phyloP scores from a whole-genome alignment of 2,888 invertebrate species.

The Choreutis nemorana region DNA sequence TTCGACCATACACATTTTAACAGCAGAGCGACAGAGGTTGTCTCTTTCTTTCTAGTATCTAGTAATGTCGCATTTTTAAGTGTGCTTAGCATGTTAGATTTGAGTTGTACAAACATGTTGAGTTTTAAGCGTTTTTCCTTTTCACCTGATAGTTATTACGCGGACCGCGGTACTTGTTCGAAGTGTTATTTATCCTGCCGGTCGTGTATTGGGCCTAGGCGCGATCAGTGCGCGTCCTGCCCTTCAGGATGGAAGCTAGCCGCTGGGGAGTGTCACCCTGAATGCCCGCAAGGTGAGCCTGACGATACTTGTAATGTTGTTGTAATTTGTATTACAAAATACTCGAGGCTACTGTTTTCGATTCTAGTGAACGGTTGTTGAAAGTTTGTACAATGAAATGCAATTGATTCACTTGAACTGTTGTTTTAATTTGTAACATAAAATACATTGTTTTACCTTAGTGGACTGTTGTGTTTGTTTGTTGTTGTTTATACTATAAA shows the following conservation, averaged over 20 bases:
- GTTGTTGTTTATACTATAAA: no score
- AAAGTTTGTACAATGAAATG: no score
- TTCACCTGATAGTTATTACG: constrained; percentile 89
- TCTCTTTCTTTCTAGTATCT: constrained; percentile 2
- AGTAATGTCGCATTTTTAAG: constrained; percentile 3
- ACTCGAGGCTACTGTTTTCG: no score
- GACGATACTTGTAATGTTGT: no score
- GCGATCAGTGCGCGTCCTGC: constrained; percentile 86
- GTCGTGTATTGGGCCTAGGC: constrained; percentile 84
- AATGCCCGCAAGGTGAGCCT: constrained; percentile 86
- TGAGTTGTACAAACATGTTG: constrained; percentile 4
- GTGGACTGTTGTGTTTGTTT: no score
- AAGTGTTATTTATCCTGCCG: constrained; percentile 86
- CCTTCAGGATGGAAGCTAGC: constrained; percentile 82
- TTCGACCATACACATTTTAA: no score
- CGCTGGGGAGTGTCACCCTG: constrained; percentile 84
- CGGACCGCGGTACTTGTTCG: constrained; percentile 82
- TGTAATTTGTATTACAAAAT: no score
- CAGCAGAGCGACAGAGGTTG: no score
- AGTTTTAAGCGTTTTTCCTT: constrained; percentile 7
- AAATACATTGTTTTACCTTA: no score
- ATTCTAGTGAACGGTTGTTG: no score
- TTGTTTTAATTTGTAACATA: no score
- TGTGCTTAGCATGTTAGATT: constrained; percentile 1
- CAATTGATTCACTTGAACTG: no score